Evolutionary conservation across 2,113 vertebrate species (phyloP).

Genomic region (Phyllostomus hastatus): DNA sequence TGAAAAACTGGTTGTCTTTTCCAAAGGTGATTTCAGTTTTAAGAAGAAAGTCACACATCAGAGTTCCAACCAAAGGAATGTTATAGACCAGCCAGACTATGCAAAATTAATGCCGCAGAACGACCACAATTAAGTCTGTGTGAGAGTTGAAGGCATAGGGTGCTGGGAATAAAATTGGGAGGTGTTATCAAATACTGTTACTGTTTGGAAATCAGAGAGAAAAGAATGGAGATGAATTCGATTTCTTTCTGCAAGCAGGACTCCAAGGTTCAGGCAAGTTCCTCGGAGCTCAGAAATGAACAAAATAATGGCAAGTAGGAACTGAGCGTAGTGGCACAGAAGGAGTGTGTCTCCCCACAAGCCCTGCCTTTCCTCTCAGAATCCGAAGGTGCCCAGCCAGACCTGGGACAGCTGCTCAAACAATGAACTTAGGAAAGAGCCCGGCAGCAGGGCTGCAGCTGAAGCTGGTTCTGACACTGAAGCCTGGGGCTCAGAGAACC

Average conservation of each 20-base stretch:
- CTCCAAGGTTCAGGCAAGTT: background rate
- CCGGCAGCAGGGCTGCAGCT: background rate
- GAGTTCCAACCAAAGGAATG: background rate
- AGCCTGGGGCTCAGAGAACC: background rate
- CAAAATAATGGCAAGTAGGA: background rate
- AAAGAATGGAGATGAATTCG: background rate
- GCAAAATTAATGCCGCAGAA: background rate
- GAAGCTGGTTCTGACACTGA: background rate
- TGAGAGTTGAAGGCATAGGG: background rate
- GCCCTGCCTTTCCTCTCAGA: background rate
- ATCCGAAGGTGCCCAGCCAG: background rate
- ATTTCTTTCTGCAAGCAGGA: background rate
- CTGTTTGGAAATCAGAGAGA: background rate
- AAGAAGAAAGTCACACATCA: slow-evolving; percentile 19
- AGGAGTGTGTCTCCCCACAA: background rate
- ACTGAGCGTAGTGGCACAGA: background rate
- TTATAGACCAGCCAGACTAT: background rate
- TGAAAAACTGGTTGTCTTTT: slow-evolving; percentile 48
- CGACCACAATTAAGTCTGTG: background rate
- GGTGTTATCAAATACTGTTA: background rate
- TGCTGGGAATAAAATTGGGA: background rate
- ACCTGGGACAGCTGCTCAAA: background rate
- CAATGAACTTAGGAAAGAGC: background rate
- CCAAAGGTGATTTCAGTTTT: slow-evolving; percentile 48
- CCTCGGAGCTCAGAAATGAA: background rate